phyloP scores from a whole-genome alignment of 2,113 vertebrate species.

The Heloderma charlesbogerti region DNA sequence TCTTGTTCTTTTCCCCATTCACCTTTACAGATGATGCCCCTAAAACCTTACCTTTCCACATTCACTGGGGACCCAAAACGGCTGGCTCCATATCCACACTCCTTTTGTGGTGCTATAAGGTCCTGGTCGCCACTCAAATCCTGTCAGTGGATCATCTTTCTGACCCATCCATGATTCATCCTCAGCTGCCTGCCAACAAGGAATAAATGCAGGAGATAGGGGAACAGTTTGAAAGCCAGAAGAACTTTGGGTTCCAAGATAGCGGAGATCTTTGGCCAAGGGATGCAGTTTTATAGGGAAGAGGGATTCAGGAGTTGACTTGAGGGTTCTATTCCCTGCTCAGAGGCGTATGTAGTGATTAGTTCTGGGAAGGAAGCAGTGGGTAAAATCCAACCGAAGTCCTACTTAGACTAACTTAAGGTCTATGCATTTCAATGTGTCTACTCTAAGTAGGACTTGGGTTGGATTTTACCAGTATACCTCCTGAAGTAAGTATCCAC shows the following conservation, averaged over 20 bases:
- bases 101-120: slow-evolving; percentile 59
- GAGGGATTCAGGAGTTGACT: background rate
- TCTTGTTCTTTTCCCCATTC: background rate
- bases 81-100: slow-evolving; percentile 75
- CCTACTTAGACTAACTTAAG: too few relatives aligned
- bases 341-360: background rate
- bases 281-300: too few relatives aligned
- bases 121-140: slow-evolving; percentile 59
- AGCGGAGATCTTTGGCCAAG: background rate
- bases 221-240: background rate
- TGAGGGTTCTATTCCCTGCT: too few relatives aligned
- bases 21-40: background rate
- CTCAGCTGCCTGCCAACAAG: slow-evolving; percentile 51
- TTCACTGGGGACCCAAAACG: slow-evolving; percentile 67
- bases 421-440: too few relatives aligned
- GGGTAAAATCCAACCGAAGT: too few relatives aligned
- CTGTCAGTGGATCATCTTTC: slow-evolving; percentile 46
- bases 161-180: slow-evolving; percentile 40
- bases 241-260: background rate
- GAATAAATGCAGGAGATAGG: background rate
- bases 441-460: too few relatives aligned
- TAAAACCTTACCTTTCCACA: slow-evolving; percentile 64
- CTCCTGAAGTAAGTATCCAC: background rate
- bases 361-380: background rate
- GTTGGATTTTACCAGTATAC: too few relatives aligned